Conservation (phyloP, 2,113 vertebrate genomes). For the Vulpes vulpes region DNA sequence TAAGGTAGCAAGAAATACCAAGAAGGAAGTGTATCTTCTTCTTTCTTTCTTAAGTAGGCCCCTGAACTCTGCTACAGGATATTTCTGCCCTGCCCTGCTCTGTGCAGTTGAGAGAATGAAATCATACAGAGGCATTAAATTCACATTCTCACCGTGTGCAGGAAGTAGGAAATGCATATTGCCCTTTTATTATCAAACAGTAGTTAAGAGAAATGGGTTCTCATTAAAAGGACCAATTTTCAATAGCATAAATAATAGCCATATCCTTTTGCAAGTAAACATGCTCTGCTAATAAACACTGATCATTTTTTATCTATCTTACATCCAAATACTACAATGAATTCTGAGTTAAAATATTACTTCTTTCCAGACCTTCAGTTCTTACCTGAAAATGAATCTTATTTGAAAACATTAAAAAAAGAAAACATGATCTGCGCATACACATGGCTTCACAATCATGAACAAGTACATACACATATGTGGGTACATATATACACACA, state of each 20-base stretch:
- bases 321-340: neutral
- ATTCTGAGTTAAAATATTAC: neutral
- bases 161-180: neutral
- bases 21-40: neutral
- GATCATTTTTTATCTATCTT: neutral
- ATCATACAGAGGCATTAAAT: neutral
- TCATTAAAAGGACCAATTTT: neutral
- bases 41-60: neutral
- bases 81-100: neutral
- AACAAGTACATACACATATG: neutral
- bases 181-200: neutral
- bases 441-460: neutral
- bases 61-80: neutral
- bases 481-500: fast-evolving
- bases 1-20: neutral
- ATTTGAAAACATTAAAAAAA: neutral
- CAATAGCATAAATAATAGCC: neutral
- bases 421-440: neutral
- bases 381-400: neutral
- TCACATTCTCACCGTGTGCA: neutral
- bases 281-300: neutral
- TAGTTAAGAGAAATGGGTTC: conserved; percentile 9
- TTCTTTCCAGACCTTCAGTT: neutral
- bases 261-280: conserved; percentile 25
- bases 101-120: neutral